Base-by-base conservation (phyloP, 2,797 vertebrate species). In the Sebastes itinus region DNA sequence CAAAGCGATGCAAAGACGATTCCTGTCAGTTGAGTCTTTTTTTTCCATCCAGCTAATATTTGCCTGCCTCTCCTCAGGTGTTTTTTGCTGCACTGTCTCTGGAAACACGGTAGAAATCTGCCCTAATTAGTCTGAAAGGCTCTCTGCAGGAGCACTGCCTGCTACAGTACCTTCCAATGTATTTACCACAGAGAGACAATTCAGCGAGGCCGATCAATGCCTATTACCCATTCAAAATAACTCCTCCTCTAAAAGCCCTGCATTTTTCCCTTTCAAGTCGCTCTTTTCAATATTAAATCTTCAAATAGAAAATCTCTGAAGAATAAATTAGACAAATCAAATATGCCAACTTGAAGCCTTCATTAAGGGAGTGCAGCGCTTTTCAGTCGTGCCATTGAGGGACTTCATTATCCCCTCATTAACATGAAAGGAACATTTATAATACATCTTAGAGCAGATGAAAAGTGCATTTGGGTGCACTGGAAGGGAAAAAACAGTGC, bases 341-440 rank as follows among this genome's bases (percentile, higher is more conserved):
- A 95, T 93, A 94, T 94, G 91, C 92, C 91, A 94, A 93, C 87
- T 94, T 95, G 94, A 94, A 94, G 86, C 91, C 90, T 94, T 96
- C 94, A 94, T 94, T 94, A 94, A 92, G 91, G 87, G 89, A 92
- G 89, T 78, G 88, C 28, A 6, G 77, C 71, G 83, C 92, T 94
- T 94, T 93, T 94, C 90, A 91, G 82, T 87, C 52, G 67, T 89
- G 86, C 94, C 89, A 87, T 92, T 93, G 92, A 87, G 92, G 92
- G 93, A 93, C 92, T 95, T 94, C 92, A 95, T 95, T 96, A 96
- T 92, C 86, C 84, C 80, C 86, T 94, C 93, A 95, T 96, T 95
- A 95, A 94, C 93, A 95, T 95, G 93, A 96, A 96, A 95, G 90
- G 88, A 89, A 88, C 94, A 95, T 96, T 95, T 95, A 96, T 96